Percentiles rank a stretch among this genome's conserved stretches.
phyloP scores from a whole-genome alignment of 2,113 vertebrate species.

The Misgurnus anguillicaudatus region DNA sequence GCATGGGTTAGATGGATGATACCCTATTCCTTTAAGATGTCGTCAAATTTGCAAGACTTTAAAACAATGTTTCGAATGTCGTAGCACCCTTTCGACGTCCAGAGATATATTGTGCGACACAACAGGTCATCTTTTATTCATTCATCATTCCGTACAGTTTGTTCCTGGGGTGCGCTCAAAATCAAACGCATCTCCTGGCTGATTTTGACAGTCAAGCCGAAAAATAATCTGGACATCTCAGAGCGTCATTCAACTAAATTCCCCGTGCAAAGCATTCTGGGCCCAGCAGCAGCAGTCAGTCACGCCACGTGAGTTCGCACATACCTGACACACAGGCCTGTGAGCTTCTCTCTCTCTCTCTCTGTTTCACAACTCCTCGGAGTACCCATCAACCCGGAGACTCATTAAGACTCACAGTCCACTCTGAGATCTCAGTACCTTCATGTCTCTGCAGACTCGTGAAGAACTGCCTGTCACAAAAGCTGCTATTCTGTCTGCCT shows the following conservation, averaged over 20 bases:
- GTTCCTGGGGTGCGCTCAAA: neutral
- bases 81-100: too few species aligned
- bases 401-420: slow-evolving; percentile 15
- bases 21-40: too few species aligned
- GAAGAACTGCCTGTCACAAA: slow-evolving; percentile 5
- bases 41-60: too few species aligned
- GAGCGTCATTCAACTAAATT: slow-evolving; percentile 12
- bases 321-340: slow-evolving; percentile 5
- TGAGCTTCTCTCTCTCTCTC: neutral
- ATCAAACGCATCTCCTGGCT: slow-evolving; percentile 3
- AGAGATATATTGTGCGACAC: neutral
- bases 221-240: slow-evolving; percentile 13
- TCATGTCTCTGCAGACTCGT: too few species aligned
- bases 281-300: neutral
- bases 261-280: slow-evolving; percentile 12
- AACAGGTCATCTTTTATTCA: slow-evolving; percentile 14
- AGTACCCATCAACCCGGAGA: slow-evolving; percentile 7
- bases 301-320: slow-evolving; percentile 11
- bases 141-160: neutral
- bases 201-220: slow-evolving; percentile 23
- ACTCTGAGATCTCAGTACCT: slow-evolving; percentile 11
- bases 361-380: neutral
- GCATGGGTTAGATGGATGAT: too few species aligned
- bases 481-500: slow-evolving; percentile 7
- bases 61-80: too few species aligned